These are phyloP conservation scores for Agrotis exclamationis DNA, from an alignment of 2,888 invertebrate species.

Conservation along the genomic window DNA sequence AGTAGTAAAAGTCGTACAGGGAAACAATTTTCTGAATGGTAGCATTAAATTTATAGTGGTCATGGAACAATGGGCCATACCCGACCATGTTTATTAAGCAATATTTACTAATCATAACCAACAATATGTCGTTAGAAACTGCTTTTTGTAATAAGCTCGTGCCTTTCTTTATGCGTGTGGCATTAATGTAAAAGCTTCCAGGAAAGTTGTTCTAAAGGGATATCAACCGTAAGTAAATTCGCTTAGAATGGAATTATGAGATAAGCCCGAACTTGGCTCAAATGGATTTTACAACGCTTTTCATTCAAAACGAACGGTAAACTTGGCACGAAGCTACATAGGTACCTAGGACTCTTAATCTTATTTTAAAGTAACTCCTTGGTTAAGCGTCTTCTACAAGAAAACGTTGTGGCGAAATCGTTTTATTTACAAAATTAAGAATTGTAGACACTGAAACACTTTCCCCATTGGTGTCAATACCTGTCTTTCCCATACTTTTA, in stretches of 20 bases:
- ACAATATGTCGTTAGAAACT: constrained; percentile 42
- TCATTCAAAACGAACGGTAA: not conserved
- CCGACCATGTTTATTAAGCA: constrained; percentile 46
- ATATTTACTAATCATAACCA: constrained; percentile 52
- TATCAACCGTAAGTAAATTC: not conserved
- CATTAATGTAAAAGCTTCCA: constrained; percentile 9
- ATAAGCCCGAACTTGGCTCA: constrained; percentile 1
- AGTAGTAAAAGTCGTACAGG: constrained; percentile 42
- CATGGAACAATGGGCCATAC: constrained; percentile 45
- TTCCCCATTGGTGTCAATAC: not conserved
- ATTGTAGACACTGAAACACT: not conserved
- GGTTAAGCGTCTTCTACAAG: not conserved
- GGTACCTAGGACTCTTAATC: not conserved
- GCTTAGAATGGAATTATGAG: constrained; percentile 1
- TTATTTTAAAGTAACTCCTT: constrained; percentile 3
- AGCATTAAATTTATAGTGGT: constrained; percentile 44
- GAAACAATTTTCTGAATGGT: constrained; percentile 50
- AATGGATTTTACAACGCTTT: constrained; percentile 1
- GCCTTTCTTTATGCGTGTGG: not conserved
- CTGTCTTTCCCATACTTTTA: too few species aligned
- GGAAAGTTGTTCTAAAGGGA: not conserved
- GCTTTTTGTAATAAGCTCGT: constrained; percentile 30
- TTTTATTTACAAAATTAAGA: not conserved
- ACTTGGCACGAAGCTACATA: not conserved
- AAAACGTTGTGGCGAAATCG: not conserved